Evolutionary conservation across 1,140 invertebrate genomes (phyloP).

Genomic region (Frieseomelitta varia): DNA sequence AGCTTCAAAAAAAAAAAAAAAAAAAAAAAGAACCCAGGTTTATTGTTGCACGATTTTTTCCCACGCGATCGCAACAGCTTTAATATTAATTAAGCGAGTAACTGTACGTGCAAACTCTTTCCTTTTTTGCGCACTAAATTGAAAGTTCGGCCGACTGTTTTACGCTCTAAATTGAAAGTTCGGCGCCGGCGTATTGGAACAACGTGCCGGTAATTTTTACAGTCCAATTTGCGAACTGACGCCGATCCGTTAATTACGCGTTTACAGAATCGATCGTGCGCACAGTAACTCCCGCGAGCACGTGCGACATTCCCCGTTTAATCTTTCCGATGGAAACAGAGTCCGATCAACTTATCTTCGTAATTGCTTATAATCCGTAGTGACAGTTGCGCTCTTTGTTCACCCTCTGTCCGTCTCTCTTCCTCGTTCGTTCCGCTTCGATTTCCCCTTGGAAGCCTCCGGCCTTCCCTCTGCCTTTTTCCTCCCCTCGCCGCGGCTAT

Average conservation of each 20-base stretch:
- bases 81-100: too few relatives aligned
- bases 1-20: too few relatives aligned
- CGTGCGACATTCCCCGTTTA: conserved; percentile 2
- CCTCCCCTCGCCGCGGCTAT: not conserved
- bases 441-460: not conserved
- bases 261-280: conserved; percentile 2
- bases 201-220: not conserved
- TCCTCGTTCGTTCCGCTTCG: not conserved
- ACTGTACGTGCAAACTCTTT: too few relatives aligned
- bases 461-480: not conserved
- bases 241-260: not conserved
- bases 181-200: not conserved
- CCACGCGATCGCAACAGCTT: too few relatives aligned
- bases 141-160: not conserved
- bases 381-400: not conserved
- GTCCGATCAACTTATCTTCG: not conserved
- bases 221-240: not conserved
- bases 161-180: not conserved
- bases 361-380: conserved; percentile 21
- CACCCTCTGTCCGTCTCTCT: not conserved
- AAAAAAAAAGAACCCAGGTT: too few relatives aligned
- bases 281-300: not conserved
- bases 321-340: not conserved
- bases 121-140: too few relatives aligned
- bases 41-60: too few relatives aligned